Evolutionary conservation across 2,113 vertebrate genomes (phyloP).

Genomic region (Bothrops jararaca): DNA sequence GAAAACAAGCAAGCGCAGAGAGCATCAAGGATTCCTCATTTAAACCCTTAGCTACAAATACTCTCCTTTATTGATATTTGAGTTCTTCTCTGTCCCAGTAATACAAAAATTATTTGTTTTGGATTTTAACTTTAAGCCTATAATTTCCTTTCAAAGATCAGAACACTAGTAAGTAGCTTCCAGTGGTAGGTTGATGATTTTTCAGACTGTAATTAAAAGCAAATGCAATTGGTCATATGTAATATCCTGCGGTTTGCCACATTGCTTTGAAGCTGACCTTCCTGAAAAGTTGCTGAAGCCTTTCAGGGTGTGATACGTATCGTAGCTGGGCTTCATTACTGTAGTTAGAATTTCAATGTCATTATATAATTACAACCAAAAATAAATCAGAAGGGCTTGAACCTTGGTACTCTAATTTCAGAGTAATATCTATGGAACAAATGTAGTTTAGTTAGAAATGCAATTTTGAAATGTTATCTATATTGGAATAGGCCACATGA

Average conservation of each 20-base stretch:
- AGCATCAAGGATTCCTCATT: too few relatives aligned
- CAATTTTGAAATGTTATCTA: not conserved
- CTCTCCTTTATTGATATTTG: not conserved
- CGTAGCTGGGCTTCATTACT: slow-evolving; percentile 60
- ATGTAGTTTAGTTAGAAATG: not conserved
- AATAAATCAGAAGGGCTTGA: not conserved
- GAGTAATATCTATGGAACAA: not conserved
- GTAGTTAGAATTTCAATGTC: slow-evolving; percentile 56
- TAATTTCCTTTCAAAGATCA: slow-evolving; percentile 36
- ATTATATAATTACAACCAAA: not conserved
- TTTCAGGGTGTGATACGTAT: slow-evolving; percentile 46
- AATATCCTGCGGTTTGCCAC: slow-evolving; percentile 57
- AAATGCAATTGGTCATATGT: slow-evolving; percentile 63
- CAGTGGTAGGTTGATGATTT: slow-evolving; percentile 42
- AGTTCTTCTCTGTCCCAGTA: not conserved
- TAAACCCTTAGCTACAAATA: too few relatives aligned
- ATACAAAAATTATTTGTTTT: slow-evolving; percentile 1
- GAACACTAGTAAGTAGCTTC: slow-evolving; percentile 55
- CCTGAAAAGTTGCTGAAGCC: slow-evolving; percentile 52
- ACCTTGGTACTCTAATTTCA: not conserved
- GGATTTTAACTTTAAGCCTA: not conserved
- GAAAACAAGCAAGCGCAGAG: too few relatives aligned
- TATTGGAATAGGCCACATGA: not conserved
- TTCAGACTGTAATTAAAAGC: slow-evolving; percentile 63
- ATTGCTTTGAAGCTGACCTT: slow-evolving; percentile 44